Evolutionary conservation across 1,140 invertebrate genomes (phyloP).

Genomic region (Nymphalis io): DNA sequence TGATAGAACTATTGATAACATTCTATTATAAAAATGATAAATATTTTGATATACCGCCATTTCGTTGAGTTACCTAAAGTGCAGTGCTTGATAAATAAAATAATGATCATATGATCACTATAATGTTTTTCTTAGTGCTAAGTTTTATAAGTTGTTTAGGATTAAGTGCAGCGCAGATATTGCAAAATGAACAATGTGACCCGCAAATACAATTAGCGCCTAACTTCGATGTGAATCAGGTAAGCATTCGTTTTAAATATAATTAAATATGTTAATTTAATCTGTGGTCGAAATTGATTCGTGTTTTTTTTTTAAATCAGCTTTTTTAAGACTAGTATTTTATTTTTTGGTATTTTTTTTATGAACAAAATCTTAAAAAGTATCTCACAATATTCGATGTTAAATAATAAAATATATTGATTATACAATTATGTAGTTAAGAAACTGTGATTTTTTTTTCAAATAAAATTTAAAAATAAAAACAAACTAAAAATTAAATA

Average conservation of each 20-base stretch:
- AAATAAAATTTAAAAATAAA: too few species aligned
- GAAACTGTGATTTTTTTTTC: too few species aligned
- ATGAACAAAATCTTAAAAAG: too few species aligned
- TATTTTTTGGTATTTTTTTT: too few species aligned
- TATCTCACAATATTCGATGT: too few species aligned
- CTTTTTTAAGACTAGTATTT: too few species aligned
- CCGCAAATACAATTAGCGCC: conserved; percentile 37
- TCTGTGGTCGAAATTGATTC: neutral
- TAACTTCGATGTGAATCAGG: conserved; percentile 45
- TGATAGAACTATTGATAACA: conserved; percentile 53
- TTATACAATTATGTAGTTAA: too few species aligned
- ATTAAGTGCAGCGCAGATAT: conserved; percentile 54
- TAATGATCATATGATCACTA: conserved; percentile 59
- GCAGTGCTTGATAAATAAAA: conserved; percentile 40
- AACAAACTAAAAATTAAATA: too few species aligned
- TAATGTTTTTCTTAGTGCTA: conserved; percentile 53
- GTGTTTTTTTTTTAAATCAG: too few species aligned
- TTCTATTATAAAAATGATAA: conserved; percentile 61
- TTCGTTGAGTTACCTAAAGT: conserved; percentile 43
- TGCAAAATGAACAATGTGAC: conserved; percentile 61
- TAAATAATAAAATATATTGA: too few species aligned
- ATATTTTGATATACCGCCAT: conserved; percentile 47
- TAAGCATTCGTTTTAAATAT: conserved; percentile 39
- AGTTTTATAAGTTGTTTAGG: conserved; percentile 48
- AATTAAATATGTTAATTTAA: neutral